Evolutionary conservation across 2,888 invertebrate species (phyloP).

Genomic region (Crematogaster levior): DNA sequence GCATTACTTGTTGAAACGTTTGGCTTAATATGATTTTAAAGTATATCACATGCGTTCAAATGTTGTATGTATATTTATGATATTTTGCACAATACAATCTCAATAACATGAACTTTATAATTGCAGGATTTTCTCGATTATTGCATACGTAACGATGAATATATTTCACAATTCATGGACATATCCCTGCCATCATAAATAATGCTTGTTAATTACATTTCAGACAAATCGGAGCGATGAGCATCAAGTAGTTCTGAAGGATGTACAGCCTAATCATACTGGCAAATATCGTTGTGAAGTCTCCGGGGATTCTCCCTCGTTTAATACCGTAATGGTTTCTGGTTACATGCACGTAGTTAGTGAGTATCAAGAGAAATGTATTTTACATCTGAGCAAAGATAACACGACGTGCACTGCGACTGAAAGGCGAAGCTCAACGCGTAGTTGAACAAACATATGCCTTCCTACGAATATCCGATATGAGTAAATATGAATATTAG

Average conservation of each 20-base stretch:
- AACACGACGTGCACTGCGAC: slow-evolving; percentile 11
- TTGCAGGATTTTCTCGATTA: slow-evolving; percentile 31
- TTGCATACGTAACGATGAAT: neutral
- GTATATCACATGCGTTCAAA: slow-evolving; percentile 5
- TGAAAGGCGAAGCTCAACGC: slow-evolving; percentile 21
- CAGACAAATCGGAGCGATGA: slow-evolving; percentile 81
- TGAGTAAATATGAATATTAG: neutral
- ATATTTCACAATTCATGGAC: neutral
- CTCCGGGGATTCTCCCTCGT: slow-evolving; percentile 91
- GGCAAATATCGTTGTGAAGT: slow-evolving; percentile 92
- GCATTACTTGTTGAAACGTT: slow-evolving; percentile 30
- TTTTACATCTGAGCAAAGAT: slow-evolving; percentile 38
- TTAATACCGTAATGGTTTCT: slow-evolving; percentile 89
- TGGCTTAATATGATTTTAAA: slow-evolving; percentile 26
- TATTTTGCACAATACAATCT: slow-evolving; percentile 22
- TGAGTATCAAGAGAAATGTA: slow-evolving; percentile 86
- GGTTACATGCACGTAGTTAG: slow-evolving; percentile 91
- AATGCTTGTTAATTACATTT: slow-evolving; percentile 62
- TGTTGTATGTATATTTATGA: slow-evolving; percentile 27
- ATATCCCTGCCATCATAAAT: neutral
- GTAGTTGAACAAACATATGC: slow-evolving; percentile 5
- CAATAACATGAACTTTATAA: slow-evolving; percentile 20
- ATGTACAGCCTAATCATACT: slow-evolving; percentile 90
- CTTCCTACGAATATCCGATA: slow-evolving; percentile 19
- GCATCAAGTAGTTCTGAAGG: slow-evolving; percentile 88